Conservation (phyloP, 2,888 invertebrate species). For the Tribolium freemani region DNA sequence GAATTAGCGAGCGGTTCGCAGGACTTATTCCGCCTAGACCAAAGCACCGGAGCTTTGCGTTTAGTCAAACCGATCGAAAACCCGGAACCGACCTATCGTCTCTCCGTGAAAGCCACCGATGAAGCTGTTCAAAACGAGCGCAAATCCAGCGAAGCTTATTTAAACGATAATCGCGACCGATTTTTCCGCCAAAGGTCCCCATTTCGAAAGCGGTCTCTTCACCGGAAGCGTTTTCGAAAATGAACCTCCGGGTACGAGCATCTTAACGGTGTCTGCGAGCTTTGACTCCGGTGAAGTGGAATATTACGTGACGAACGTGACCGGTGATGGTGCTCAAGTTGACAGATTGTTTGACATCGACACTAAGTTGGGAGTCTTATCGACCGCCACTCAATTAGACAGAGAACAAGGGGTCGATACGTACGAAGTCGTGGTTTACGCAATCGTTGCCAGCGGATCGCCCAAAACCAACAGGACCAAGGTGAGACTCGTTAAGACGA, state of each 20-base stretch:
- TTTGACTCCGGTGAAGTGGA: constrained; percentile 80
- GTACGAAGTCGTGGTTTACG: constrained; percentile 89
- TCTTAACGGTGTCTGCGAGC: constrained; percentile 84
- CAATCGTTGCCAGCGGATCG: constrained; percentile 80
- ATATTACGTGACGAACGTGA: constrained; percentile 92
- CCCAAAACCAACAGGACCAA: constrained; percentile 86
- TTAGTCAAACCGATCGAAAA: constrained; percentile 74
- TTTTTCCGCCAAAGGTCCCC: constrained; percentile 72
- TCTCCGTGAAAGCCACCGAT: constrained; percentile 91
- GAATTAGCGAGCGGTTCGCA: constrained; percentile 85
- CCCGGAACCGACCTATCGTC: constrained; percentile 82
- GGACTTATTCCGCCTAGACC: constrained; percentile 85
- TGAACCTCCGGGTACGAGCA: constrained; percentile 88
- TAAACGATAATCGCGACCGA: constrained; percentile 83
- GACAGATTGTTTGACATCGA: constrained; percentile 94
- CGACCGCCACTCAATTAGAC: constrained; percentile 87
- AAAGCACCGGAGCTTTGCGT: constrained; percentile 82
- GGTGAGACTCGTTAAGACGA: constrained; percentile 71
- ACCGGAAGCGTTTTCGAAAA: constrained; percentile 90
- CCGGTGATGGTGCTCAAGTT: constrained; percentile 81
- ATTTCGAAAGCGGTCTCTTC: constrained; percentile 76
- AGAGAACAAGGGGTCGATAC: constrained; percentile 86
- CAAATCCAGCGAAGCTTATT: constrained; percentile 87
- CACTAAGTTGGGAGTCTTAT: constrained; percentile 87
- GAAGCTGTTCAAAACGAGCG: constrained; percentile 92